Evolutionary conservation across 2,888 invertebrate species (phyloP).

Genomic region (Cancer borealis): DNA sequence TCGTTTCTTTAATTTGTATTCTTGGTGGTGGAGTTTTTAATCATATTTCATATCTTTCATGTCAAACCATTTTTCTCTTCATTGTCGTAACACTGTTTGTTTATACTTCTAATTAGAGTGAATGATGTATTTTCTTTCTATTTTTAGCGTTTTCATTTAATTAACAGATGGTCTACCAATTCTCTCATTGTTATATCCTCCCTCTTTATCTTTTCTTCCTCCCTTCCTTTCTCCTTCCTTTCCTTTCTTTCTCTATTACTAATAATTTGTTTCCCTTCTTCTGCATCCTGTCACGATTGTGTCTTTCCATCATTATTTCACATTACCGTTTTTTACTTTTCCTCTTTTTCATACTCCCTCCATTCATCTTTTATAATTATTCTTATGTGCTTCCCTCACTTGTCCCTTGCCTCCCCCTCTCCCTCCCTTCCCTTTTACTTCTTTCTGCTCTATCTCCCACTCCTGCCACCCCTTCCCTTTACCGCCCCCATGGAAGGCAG

Average conservation of each 20-base stretch:
- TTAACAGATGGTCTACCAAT: background rate
- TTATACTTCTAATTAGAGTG: background rate
- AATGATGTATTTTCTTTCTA: background rate
- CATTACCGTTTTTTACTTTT: background rate
- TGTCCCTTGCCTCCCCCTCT: background rate
- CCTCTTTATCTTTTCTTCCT: background rate
- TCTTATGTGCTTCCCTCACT: background rate
- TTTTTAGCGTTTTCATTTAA: background rate
- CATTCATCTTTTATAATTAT: background rate
- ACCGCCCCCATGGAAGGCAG: background rate
- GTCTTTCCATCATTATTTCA: conserved; percentile 5
- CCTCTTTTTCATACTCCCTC: background rate
- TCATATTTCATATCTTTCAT: background rate
- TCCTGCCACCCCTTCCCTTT: background rate
- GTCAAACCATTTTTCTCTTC: background rate
- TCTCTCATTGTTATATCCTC: background rate
- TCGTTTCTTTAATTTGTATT: background rate
- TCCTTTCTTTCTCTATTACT: background rate
- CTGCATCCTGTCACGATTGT: background rate
- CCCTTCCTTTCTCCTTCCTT: background rate
- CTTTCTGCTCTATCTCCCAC: conserved; percentile 6
- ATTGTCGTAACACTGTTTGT: background rate
- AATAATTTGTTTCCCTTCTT: background rate
- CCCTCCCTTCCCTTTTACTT: background rate
- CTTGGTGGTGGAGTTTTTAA: background rate